These are phyloP conservation scores for Cylindroiulus punctatus DNA, from an alignment of 2,888 invertebrate species.

Conservation along the genomic window DNA sequence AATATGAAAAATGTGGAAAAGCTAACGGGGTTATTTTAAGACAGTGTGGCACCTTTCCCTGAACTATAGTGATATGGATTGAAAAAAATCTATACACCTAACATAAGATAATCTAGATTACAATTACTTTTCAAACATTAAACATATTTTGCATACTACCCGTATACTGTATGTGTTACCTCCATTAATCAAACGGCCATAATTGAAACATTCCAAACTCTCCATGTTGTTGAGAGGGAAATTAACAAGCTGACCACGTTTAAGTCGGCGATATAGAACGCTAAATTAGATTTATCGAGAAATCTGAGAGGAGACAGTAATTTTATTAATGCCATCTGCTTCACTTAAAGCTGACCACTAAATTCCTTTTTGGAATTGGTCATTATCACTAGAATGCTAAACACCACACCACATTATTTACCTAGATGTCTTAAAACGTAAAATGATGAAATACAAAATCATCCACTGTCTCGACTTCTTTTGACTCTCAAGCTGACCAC, in stretches of 20 bases:
- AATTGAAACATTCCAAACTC: not conserved
- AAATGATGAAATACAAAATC: too few species aligned
- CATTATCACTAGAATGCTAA: too few species aligned
- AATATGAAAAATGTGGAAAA: not conserved
- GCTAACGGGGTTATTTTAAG: not conserved
- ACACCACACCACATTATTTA: too few species aligned
- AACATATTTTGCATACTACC: too few species aligned
- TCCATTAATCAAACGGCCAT: not conserved
- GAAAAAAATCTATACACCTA: too few species aligned
- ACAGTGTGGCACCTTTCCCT: not conserved
- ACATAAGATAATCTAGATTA: too few species aligned
- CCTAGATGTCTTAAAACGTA: too few species aligned
- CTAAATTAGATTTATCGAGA: conserved; percentile 8
- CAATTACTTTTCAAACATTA: too few species aligned
- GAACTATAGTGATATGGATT: not conserved
- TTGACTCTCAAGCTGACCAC: too few species aligned
- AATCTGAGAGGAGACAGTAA: not conserved
- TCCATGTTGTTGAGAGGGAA: not conserved
- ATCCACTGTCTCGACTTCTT: too few species aligned
- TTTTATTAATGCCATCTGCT: not conserved
- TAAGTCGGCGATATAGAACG: not conserved
- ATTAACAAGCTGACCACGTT: not conserved
- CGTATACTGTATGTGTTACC: too few species aligned
- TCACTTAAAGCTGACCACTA: not conserved
- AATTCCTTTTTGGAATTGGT: too few species aligned